These are phyloP conservation scores for Homarus gammarus DNA, from an alignment of 2,888 invertebrate genomes.

Conservation along the genomic window DNA sequence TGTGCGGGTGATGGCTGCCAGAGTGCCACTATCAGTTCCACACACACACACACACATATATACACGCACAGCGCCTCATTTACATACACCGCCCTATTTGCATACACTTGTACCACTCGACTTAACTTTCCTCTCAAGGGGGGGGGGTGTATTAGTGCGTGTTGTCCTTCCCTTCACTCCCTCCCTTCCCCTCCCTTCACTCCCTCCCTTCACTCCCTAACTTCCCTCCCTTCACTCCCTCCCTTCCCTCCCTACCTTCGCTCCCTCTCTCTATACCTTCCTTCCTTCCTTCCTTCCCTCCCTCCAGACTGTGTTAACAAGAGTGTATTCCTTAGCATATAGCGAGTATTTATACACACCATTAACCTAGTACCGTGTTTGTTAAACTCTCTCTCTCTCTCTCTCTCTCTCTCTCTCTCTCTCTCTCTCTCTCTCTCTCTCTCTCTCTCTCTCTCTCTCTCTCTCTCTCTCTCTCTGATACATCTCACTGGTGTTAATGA, in stretches of 20 bases:
- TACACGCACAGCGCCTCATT: too few species aligned
- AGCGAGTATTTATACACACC: too few species aligned
- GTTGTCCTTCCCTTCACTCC: neutral
- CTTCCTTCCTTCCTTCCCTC: too few species aligned
- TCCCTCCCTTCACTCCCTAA: neutral
- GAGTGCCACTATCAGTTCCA: too few species aligned
- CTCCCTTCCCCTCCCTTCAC: neutral
- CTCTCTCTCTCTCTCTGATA: constrained; percentile 15
- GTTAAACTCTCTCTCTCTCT: neutral
- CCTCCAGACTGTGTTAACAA: too few species aligned
- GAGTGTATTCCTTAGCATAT: too few species aligned
- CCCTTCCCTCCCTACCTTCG: neutral
- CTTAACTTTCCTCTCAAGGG: too few species aligned
- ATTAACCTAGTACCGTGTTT: too few species aligned
- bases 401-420: neutral
- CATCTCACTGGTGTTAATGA: too few species aligned
- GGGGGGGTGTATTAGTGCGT: too few species aligned
- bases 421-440: neutral
- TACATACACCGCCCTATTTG: neutral
- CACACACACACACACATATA: neutral
- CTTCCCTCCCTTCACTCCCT: neutral
- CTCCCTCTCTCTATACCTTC: neutral
- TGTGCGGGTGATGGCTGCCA: too few species aligned
- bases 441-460: constrained; percentile 28
- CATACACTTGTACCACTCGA: neutral